phyloP scores from a whole-genome alignment of 2,888 invertebrate genomes.

The Polia nebulosa region DNA sequence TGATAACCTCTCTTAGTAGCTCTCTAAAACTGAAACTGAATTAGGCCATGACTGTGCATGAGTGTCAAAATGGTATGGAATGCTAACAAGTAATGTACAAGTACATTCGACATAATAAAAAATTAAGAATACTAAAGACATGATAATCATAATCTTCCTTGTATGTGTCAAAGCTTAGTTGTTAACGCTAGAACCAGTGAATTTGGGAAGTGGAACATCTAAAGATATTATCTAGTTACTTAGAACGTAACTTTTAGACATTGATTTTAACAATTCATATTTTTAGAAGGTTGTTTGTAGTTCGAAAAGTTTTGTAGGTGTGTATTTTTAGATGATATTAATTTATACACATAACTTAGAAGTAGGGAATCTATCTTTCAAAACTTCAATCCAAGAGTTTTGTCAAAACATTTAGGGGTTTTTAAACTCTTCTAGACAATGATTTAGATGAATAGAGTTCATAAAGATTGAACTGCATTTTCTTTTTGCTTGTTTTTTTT shows the following conservation, averaged over 20 bases:
- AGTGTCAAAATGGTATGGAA: constrained; percentile 40
- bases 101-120: not conserved
- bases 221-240: constrained; percentile 55
- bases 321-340: constrained; percentile 76
- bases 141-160: constrained; percentile 54
- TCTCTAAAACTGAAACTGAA: constrained; percentile 43
- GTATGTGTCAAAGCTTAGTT: constrained; percentile 65
- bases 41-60: constrained; percentile 15
- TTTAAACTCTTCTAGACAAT: constrained; percentile 23
- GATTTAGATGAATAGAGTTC: constrained; percentile 26
- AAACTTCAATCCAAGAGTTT: constrained; percentile 29
- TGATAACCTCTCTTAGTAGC: constrained; percentile 37
- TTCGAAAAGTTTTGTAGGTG: constrained; percentile 77
- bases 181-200: constrained; percentile 65
- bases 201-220: constrained; percentile 52
- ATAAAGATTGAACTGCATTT: constrained; percentile 37
- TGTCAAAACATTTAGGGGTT: constrained; percentile 25
- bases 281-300: constrained; percentile 86
- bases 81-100: constrained; percentile 9
- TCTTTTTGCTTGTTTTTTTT: constrained; percentile 15
- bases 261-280: constrained; percentile 76
- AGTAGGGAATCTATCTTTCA: constrained; percentile 47
- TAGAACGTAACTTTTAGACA: constrained; percentile 70
- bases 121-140: constrained; percentile 26
- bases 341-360: constrained; percentile 68